These are phyloP conservation scores for Chrysomela aeneicollis DNA, from an alignment of 2,888 invertebrate genomes.

Conservation along the genomic window DNA sequence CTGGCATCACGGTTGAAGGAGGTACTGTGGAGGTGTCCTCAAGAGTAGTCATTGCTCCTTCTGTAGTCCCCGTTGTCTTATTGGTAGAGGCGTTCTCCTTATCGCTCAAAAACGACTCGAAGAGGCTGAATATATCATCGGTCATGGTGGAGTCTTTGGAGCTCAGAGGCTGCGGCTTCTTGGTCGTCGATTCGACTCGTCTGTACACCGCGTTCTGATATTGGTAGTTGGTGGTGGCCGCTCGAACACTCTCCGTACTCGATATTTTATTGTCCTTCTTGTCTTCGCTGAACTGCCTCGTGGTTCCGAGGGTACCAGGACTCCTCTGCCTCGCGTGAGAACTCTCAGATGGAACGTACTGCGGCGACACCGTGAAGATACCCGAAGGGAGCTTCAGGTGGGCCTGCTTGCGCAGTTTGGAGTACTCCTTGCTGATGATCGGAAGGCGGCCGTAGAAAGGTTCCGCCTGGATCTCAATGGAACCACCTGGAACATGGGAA, in stretches of 20 bases:
- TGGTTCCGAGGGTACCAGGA: constrained; percentile 51
- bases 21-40: constrained; percentile 12
- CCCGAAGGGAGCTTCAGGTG: constrained; percentile 37
- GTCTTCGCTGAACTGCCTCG: constrained; percentile 46
- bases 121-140: constrained; percentile 46
- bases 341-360: constrained; percentile 36
- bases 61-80: constrained; percentile 12
- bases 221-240: constrained; percentile 41
- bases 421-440: constrained; percentile 65
- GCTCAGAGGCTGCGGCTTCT: background rate
- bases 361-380: constrained; percentile 34
- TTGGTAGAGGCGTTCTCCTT: constrained; percentile 32
- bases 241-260: constrained; percentile 33
- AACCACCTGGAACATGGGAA: constrained; percentile 59
- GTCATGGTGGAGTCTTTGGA: constrained; percentile 35
- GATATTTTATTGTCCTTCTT: constrained; percentile 37
- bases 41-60: constrained; percentile 15
- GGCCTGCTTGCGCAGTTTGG: constrained; percentile 63
- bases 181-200: background rate
- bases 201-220: constrained; percentile 34
- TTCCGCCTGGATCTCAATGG: constrained; percentile 64
- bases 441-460: constrained; percentile 64
- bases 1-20: constrained; percentile 38
- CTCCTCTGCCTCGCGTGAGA: constrained; percentile 45
- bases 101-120: constrained; percentile 47